Base-by-base conservation (phyloP, 2,113 vertebrate species). In the Oxyruncus cristatus region DNA sequence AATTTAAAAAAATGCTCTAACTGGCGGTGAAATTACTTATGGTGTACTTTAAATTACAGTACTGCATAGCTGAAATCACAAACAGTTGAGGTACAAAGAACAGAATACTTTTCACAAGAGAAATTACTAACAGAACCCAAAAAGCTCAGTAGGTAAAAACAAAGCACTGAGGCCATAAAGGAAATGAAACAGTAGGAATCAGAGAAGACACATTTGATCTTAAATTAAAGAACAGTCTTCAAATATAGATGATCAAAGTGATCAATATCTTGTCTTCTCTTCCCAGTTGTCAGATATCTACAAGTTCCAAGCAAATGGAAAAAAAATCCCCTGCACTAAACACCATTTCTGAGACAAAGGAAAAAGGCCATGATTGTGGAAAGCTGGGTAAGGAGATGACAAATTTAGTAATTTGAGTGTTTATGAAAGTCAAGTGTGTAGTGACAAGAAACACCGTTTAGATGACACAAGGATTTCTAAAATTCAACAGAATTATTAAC, bases 191-290 rank as follows among this genome's bases (percentile, higher is more conserved):
- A 72, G 53, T 0, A 79, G 52, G 63, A 63, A 88, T 79, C 58
- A 88, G 39, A 94, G 47, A 66, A 74, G 42, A 19, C 39, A 78
- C 1, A 7, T 63, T 16, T 72, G 78, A 59, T 85, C 61, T 55
- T 90, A 62, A 88, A 65, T 44, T 89, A 81, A 95, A 76, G 50
- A 92, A 73, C 32, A 80, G 37, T 32, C 75, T 92, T 94, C 71
- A 86, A 86, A 84, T 66, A 63, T 4, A 92, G 79, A 80, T 79
- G 76, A 83, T 80, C 63, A 86, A 91, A 92, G 22, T 28, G 50
- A 86, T 84, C 65, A 72, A 59, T 55, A 91, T 72, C 37, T 75
- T 95, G 32, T 80, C 62, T 78, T 44, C 16, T 44, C 10, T 74
- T 89, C 59, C 46, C 46, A 49, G 26, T 42, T 70, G 63, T 23